Base-by-base conservation (phyloP, 2,888 invertebrate species). In the Stramonita haemastoma region DNA sequence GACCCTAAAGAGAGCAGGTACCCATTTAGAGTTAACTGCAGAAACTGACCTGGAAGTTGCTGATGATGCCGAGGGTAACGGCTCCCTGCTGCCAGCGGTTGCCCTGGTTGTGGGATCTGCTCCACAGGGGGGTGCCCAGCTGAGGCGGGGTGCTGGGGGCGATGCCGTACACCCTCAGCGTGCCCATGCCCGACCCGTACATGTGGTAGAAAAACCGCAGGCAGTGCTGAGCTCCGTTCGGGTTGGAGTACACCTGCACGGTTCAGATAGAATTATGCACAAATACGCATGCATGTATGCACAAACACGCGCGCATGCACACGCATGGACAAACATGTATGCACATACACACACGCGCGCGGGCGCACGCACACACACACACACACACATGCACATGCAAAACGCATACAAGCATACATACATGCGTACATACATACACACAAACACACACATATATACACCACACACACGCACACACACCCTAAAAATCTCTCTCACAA, bases 121-220 rank as follows among this genome's bases (percentile, higher is more conserved):
- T 91, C 95, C 94, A 95, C 11, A 93, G 89, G 0, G 92, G 91
- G 0, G 86, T 11, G 32, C 66, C 84, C 22, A 94, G 91, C 0
- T 90, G 87, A 92, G 93, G 56, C 93, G 90, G 70, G 93, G 93
- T 5, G 56, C 85, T 89, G 56, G 85, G 89, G 6, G 92, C 90
- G 57, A 94, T 94, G 70, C 83, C 86, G 79, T 90, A 91, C 34
- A 90, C 86, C 77, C 90, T 91, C 22, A 91, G 89, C 6, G 89
- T 89, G 13, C 91, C 91, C 17, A 91, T 90, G 56, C 90, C 89
- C 5, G 66, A 22, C 11, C 91, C 91, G 79, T 93, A 93, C 95
- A 95, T 94, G 89, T 95, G 94, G 90, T 94, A 95, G 94, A 93
- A 95, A 92, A 95, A 95, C 81, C 91, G 93, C 36, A 95, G 91